Conservation (phyloP, 2,888 invertebrate species). For the Eupithecia subfuscata region DNA sequence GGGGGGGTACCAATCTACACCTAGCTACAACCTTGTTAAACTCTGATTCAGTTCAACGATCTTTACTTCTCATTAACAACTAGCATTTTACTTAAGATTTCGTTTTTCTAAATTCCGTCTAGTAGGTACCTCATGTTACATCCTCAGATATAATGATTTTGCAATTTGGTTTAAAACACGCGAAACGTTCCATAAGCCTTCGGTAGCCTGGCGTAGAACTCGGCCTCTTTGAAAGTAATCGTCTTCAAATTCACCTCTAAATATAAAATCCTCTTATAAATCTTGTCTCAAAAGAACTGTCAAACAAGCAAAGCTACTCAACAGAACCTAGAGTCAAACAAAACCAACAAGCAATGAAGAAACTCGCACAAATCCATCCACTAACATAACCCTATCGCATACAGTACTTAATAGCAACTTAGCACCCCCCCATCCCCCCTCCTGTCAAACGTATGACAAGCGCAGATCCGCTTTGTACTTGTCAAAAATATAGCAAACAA, state of each 20-base stretch:
- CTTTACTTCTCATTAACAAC: too few relatives aligned
- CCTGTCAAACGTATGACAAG: slow-evolving; percentile 83
- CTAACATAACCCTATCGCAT: slow-evolving; percentile 61
- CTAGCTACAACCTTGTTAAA: too few relatives aligned
- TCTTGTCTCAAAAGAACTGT: background rate
- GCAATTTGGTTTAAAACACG: too few relatives aligned
- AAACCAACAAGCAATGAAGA: slow-evolving; percentile 13
- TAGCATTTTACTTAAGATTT: too few relatives aligned
- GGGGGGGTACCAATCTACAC: too few relatives aligned
- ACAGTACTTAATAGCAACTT: slow-evolving; percentile 82
- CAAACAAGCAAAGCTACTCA: background rate
- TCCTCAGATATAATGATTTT: too few relatives aligned
- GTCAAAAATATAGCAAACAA: slow-evolving; percentile 85
- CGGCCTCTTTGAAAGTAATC: too few relatives aligned
- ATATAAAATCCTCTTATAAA: background rate
- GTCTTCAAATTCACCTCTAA: background rate
- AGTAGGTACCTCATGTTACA: too few relatives aligned
- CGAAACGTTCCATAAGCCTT: too few relatives aligned
- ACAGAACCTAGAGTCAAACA: slow-evolving; percentile 1
- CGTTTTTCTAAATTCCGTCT: too few relatives aligned
- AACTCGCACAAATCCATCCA: slow-evolving; percentile 12
- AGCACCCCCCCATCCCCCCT: slow-evolving; percentile 66
- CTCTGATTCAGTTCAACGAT: too few relatives aligned
- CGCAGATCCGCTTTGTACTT: slow-evolving; percentile 83
- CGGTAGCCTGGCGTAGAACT: too few relatives aligned